These are phyloP conservation scores for Temnopleurus reevesii DNA, from an alignment of 53 echinoderm and acorn worm genomes.

Conservation along the genomic window DNA sequence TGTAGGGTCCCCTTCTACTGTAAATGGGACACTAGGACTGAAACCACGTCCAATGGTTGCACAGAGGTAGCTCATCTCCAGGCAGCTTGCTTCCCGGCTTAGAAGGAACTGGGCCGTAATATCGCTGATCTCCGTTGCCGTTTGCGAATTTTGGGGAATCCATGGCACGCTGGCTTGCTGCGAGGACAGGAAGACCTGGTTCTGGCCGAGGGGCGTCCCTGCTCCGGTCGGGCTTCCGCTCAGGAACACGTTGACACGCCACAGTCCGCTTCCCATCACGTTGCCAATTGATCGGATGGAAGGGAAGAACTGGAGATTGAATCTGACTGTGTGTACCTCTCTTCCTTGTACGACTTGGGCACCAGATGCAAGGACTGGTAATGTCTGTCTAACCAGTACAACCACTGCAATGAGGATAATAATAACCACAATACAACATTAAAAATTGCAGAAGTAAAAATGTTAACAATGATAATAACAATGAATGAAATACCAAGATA, in stretches of 20 bases:
- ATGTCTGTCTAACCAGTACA: conserved; percentile 55
- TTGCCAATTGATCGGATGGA: conserved; percentile 31
- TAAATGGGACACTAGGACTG: conserved; percentile 61
- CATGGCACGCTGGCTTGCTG: conserved; percentile 68
- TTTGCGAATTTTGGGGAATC: conserved; percentile 74
- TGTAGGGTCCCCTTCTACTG: conserved; percentile 66
- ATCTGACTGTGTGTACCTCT: conserved; percentile 44
- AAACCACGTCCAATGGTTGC: conserved; percentile 69
- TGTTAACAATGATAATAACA: too few species aligned
- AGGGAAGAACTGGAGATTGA: conserved; percentile 79
- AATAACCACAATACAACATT: too few species aligned
- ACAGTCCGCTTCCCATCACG: conserved; percentile 71
- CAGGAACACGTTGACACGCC: conserved; percentile 72
- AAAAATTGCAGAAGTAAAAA: too few species aligned
- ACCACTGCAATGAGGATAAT: conserved; percentile 29
- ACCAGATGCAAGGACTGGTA: not conserved
- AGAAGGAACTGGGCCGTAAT: conserved; percentile 57
- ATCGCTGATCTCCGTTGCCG: conserved; percentile 27
- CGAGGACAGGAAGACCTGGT: conserved; percentile 40
- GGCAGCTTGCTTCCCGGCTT: conserved; percentile 50
- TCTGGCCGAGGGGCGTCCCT: conserved; percentile 32
- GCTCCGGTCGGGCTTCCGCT: conserved; percentile 57
- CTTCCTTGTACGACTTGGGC: conserved; percentile 42
- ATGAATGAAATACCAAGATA: too few species aligned
- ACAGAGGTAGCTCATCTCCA: conserved; percentile 72